Conservation (phyloP, 2,888 invertebrate species). For the Platerodrilus igneus region DNA sequence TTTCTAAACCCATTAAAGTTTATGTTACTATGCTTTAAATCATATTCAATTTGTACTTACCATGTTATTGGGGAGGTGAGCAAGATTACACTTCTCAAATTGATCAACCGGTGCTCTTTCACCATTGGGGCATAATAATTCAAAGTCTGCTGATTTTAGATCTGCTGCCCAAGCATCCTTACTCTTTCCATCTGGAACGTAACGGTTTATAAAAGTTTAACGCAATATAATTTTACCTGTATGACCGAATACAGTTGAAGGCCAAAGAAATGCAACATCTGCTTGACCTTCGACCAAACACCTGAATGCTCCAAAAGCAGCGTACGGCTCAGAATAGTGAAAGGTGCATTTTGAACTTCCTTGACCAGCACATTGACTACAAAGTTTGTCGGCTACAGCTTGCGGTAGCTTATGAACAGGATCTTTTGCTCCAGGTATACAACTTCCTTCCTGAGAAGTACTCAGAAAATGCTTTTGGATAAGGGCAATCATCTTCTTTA, state of each 20-base stretch:
- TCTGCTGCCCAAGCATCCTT: conserved; percentile 50
- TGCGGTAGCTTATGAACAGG: conserved; percentile 44
- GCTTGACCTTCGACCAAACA: conserved; percentile 68
- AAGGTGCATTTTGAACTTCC: conserved; percentile 46
- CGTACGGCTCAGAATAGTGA: conserved; percentile 49
- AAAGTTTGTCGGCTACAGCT: conserved; percentile 51
- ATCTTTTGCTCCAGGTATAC: conserved; percentile 57
- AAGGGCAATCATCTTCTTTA: conserved; percentile 53
- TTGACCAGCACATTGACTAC: conserved; percentile 50
- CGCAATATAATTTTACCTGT: conserved; percentile 33
- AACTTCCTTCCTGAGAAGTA: conserved; percentile 64
- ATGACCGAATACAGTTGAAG: conserved; percentile 57
- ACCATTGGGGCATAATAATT: conserved; percentile 61
- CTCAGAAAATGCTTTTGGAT: conserved; percentile 56
- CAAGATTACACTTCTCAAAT: conserved; percentile 58
- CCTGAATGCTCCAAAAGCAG: conserved; percentile 55
- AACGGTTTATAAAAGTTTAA: conserved; percentile 1
- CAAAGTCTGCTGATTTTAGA: conserved; percentile 52
- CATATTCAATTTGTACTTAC: conserved; percentile 34
- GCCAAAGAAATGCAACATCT: conserved; percentile 69
- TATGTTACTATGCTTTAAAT: too few species aligned
- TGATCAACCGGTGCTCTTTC: conserved; percentile 53
- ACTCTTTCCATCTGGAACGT: conserved; percentile 55
- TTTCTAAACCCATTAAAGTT: too few species aligned
- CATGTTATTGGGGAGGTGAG: conserved; percentile 56